phyloP scores from a whole-genome alignment of 2,888 invertebrate genomes.

The Linyphia triangularis region DNA sequence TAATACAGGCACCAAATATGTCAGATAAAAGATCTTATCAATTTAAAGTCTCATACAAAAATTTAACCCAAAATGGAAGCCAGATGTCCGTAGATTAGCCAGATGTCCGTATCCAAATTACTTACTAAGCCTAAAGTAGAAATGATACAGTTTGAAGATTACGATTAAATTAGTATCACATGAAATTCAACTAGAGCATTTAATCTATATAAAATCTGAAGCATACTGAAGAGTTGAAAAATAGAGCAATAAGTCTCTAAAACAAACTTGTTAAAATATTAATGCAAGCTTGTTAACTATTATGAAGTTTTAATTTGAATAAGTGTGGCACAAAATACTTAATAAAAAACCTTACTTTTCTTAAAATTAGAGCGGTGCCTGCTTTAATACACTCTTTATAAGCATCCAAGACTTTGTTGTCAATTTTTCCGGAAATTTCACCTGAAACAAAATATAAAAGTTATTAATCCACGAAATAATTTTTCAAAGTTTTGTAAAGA shows the following conservation, averaged over 20 bases:
- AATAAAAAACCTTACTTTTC: slow-evolving; percentile 34
- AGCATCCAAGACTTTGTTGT: slow-evolving; percentile 41
- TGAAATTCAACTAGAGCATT: background rate
- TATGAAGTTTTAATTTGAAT: background rate
- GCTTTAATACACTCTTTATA: slow-evolving; percentile 25
- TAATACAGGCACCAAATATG: too few species aligned
- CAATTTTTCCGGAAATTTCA: slow-evolving; percentile 59
- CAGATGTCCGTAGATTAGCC: too few species aligned
- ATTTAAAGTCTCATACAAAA: too few species aligned
- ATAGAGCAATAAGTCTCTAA: background rate
- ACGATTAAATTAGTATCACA: too few species aligned
- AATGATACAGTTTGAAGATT: too few species aligned
- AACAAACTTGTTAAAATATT: too few species aligned
- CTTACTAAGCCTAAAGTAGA: too few species aligned
- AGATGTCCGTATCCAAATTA: too few species aligned
- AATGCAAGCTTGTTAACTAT: background rate
- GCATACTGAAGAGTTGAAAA: background rate
- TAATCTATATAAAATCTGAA: background rate
- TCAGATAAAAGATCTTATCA: too few species aligned
- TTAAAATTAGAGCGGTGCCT: slow-evolving; percentile 53
- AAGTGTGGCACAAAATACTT: too few species aligned
- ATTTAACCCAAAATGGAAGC: too few species aligned
- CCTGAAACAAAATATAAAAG: slow-evolving; percentile 21
- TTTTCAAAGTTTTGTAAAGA: background rate
- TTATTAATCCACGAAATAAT: background rate